Evolutionary conservation across 2,797 vertebrate genomes (phyloP), one percentile per base, ranked within the genome.

Genomic region (Esox lucius): DNA sequence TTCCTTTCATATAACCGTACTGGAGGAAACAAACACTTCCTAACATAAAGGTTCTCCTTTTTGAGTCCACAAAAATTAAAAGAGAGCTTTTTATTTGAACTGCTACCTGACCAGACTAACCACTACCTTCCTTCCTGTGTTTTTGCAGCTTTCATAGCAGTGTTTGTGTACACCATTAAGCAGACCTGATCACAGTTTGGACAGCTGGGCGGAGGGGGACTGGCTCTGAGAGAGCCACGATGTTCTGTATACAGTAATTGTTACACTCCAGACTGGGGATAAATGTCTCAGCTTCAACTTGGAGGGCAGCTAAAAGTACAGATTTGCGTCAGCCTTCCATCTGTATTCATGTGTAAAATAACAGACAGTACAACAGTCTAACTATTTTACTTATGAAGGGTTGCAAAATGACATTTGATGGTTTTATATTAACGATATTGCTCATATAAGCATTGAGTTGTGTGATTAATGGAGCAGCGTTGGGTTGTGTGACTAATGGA

Each of bases 121-220:
- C 42, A 42, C 51, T 68, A 68, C 53, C 64, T 35, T n/a, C 16
- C 39, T 75, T 79, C 39, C 69, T 61, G 64, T 56, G 74, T 31
- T 62, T 70, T 39, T 48, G 22, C 64, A 53, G 9, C n/a, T 73
- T 72, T 70, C 33, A 75, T 72, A 35, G 11, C 72, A 0, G 1
- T 71, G 26, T 33, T 66, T 71, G 65, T 31, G 49, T 70, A 31
- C 28, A 35, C 46, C 16, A 46, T 19, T 17, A 17, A 22, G 67
- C 39, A 68, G 35, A 46, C 39, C 35, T 46, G 28, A 68, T 66
- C 67, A 46, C 66, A 68, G 70, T 56, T 56, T 59, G 19, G 31
- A 71, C 49, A 56, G 70, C 70, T 59, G 70, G 68, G 68, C 15
- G 5, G 24, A 28, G 19, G 9, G 51, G 31, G 26, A 15, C 24